Percentiles rank a stretch among this genome's conserved stretches.
Evolutionary conservation across 1,140 invertebrate genomes (phyloP).

Genomic region (Scaptodrosophila lebanonensis): DNA sequence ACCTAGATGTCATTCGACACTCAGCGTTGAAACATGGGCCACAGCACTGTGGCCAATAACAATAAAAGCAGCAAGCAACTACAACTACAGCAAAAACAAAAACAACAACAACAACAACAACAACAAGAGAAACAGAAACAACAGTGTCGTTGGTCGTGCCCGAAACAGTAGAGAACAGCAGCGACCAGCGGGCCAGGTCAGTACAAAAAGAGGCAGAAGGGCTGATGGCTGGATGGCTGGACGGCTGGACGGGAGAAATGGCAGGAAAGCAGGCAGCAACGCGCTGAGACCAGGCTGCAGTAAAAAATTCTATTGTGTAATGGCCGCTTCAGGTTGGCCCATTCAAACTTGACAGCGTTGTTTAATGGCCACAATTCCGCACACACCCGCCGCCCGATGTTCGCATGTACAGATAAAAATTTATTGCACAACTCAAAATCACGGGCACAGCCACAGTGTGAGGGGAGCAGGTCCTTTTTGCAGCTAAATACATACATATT

Average conservation of each 20-base stretch:
- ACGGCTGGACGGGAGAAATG: no score
- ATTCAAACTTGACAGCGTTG: conserved; percentile 68
- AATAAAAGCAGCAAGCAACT: conserved; percentile 55
- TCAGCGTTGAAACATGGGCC: conserved; percentile 59
- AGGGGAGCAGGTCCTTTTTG: conserved; percentile 7
- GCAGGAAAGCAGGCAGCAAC: conserved; percentile 8
- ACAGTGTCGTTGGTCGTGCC: conserved; percentile 19
- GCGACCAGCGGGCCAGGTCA: neutral
- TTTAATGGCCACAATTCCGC: conserved; percentile 61
- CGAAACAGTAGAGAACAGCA: conserved; percentile 14
- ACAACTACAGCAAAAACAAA: conserved; percentile 16
- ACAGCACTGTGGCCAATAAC: conserved; percentile 58
- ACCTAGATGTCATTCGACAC: conserved; percentile 68
- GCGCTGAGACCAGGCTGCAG: conserved; percentile 6
- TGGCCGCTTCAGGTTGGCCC: conserved; percentile 55
- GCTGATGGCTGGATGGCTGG: no score
- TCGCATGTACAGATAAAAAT: conserved; percentile 73
- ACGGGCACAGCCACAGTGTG: conserved; percentile 28
- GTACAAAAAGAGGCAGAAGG: neutral
- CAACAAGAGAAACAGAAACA: no score
- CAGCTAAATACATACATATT: conserved; percentile 6
- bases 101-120: conserved; percentile 20
- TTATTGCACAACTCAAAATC: conserved; percentile 75
- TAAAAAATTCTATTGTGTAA: conserved; percentile 61
- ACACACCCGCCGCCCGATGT: conserved; percentile 27